Conservation (phyloP, 2,888 invertebrate genomes). For the Physocephala rufipes region DNA sequence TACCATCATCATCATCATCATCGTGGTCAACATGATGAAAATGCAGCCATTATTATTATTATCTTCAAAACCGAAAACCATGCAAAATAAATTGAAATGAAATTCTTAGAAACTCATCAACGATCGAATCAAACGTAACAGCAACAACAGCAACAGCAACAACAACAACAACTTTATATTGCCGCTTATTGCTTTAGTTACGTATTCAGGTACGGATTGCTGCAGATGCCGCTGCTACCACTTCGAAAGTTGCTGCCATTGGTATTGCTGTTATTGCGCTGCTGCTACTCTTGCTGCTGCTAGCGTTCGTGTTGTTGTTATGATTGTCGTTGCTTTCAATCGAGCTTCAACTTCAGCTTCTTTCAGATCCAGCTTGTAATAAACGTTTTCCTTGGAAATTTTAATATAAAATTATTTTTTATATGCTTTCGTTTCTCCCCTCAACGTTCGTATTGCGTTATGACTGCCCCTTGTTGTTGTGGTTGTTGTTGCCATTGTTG, state of each 20-base stretch:
- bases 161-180: no score
- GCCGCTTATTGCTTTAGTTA: no score
- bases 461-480: background rate
- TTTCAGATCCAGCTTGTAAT: slow-evolving; percentile 13
- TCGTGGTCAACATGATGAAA: background rate
- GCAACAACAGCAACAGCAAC: background rate
- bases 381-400: slow-evolving; percentile 33
- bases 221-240: no score
- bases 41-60: background rate
- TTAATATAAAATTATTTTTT: slow-evolving; percentile 32
- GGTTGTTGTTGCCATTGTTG: background rate
- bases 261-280: background rate
- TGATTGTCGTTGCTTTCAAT: background rate
- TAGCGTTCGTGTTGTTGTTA: slow-evolving; percentile 6
- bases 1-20: background rate
- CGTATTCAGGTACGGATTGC: no score
- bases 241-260: slow-evolving; percentile 1
- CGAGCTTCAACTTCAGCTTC: background rate
- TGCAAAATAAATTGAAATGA: slow-evolving; percentile 29
- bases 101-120: slow-evolving; percentile 31
- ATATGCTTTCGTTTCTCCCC: slow-evolving; percentile 9
- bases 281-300: background rate
- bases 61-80: slow-evolving; percentile 20
- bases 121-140: background rate
- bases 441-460: background rate